phyloP scores from a whole-genome alignment of 2,888 invertebrate species.

The Apamea anceps region DNA sequence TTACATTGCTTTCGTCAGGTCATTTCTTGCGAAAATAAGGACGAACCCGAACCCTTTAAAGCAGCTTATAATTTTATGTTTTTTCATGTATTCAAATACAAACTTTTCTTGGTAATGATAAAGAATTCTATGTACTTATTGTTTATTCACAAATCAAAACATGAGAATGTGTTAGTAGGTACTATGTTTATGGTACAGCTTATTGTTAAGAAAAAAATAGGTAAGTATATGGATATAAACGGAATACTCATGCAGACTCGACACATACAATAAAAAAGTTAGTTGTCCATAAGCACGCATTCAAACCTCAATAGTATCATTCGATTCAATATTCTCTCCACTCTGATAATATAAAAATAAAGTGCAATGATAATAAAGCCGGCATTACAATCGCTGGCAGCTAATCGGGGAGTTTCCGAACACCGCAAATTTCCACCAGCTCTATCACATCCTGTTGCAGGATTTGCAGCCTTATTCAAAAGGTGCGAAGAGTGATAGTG shows the following conservation, averaged over 20 bases:
- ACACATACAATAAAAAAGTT: conserved; percentile 12
- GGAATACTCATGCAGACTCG: background rate
- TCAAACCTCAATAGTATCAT: conserved; percentile 19
- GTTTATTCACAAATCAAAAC: conserved; percentile 1
- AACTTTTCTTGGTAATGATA: conserved; percentile 1
- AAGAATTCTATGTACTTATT: background rate
- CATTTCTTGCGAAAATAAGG: conserved; percentile 25
- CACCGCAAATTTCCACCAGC: conserved; percentile 63
- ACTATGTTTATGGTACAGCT: background rate
- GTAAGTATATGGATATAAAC: background rate
- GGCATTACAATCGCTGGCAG: conserved; percentile 61
- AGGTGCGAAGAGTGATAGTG: conserved; percentile 21
- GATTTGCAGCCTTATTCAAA: conserved; percentile 39
- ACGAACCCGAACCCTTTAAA: conserved; percentile 22
- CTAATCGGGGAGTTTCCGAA: conserved; percentile 69
- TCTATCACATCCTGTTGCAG: conserved; percentile 23
- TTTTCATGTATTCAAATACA: background rate
- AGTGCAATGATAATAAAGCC: conserved; percentile 63
- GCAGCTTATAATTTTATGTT: conserved; percentile 34
- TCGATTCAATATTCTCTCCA: conserved; percentile 30
- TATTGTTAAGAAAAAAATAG: background rate
- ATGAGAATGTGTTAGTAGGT: background rate
- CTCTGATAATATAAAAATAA: conserved; percentile 59
- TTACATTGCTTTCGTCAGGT: conserved; percentile 1
- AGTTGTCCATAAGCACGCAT: conserved; percentile 4